Conservation (phyloP, 2,797 vertebrate species). For the Falco cherrug region DNA sequence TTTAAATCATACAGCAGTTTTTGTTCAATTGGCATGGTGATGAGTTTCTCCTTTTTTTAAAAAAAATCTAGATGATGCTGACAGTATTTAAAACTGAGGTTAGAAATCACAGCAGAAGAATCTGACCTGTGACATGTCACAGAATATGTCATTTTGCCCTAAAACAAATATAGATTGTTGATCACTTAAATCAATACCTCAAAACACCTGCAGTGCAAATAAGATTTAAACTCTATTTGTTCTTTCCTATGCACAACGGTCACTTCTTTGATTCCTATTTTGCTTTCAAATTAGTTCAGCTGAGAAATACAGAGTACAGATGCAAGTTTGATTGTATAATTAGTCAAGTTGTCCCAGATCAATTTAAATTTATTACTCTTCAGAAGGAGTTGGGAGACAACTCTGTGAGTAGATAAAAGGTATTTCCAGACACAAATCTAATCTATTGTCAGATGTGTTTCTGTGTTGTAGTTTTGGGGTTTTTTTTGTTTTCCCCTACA, state of each 20-base stretch:
- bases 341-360: constrained; percentile 7
- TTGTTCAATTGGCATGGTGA: constrained; percentile 77
- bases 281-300: constrained; percentile 45
- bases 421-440: background rate
- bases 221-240: constrained; percentile 52
- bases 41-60: constrained; percentile 68
- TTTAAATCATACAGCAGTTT: constrained; percentile 80
- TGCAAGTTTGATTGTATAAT: constrained; percentile 4
- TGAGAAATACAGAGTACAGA: background rate
- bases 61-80: constrained; percentile 73
- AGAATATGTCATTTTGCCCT: constrained; percentile 63
- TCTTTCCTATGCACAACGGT: constrained; percentile 8
- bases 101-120: constrained; percentile 70
- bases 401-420: background rate
- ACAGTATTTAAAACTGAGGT: constrained; percentile 75
- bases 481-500: background rate
- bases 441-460: background rate
- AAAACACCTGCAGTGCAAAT: constrained; percentile 56
- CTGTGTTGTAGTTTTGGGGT: background rate
- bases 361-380: constrained; percentile 25
- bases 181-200: constrained; percentile 58
- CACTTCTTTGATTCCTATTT: constrained; percentile 38
- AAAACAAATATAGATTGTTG: constrained; percentile 64
- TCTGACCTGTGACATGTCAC: constrained; percentile 68
- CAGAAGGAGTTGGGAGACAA: background rate